A percentile compares a stretch with the other conserved stretches of the same genome.
phyloP scores from a whole-genome alignment of 2,797 vertebrate species.

The Pangasius mekongensis region DNA sequence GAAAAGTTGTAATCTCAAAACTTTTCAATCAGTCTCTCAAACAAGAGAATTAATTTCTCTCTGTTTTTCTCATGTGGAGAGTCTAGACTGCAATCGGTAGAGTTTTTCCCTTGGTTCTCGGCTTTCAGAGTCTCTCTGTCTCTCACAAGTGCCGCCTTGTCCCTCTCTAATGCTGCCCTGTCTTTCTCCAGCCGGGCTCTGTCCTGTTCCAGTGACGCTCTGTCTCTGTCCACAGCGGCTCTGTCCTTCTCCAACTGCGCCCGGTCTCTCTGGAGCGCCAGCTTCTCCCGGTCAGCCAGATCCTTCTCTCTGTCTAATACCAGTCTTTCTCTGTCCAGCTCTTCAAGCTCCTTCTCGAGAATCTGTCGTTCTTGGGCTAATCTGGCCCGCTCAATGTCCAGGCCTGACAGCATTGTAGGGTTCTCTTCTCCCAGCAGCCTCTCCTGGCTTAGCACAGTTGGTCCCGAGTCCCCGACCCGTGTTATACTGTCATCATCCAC shows the following conservation, averaged over 20 bases:
- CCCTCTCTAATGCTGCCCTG: constrained; percentile 55
- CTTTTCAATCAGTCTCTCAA: constrained; percentile 60
- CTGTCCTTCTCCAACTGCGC: constrained; percentile 59
- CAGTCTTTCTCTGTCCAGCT: constrained; percentile 61
- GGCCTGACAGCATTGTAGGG: constrained; percentile 7
- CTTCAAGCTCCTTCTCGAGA: constrained; percentile 62
- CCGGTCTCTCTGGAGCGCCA: constrained; percentile 56
- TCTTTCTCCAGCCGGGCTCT: constrained; percentile 56
- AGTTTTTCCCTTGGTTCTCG: constrained; percentile 24
- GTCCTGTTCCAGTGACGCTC: constrained; percentile 51
- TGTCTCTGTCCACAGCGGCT: constrained; percentile 52
- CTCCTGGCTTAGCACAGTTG: neutral
- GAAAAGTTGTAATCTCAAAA: constrained; percentile 45
- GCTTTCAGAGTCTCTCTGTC: constrained; percentile 45
- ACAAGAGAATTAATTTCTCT: constrained; percentile 61
- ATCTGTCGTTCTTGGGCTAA: constrained; percentile 56
- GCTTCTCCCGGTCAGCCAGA: constrained; percentile 55
- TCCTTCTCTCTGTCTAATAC: constrained; percentile 60
- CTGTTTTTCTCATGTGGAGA: constrained; percentile 56
- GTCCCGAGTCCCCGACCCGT: neutral
- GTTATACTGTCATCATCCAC: constrained; percentile 72
- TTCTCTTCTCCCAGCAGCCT: constrained; percentile 43
- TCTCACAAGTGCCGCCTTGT: constrained; percentile 53
- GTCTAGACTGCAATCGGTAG: constrained; percentile 33
- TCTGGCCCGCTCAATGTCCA: constrained; percentile 50